Conservation (phyloP, 2,888 invertebrate genomes). For the Stenodema calcarata region DNA sequence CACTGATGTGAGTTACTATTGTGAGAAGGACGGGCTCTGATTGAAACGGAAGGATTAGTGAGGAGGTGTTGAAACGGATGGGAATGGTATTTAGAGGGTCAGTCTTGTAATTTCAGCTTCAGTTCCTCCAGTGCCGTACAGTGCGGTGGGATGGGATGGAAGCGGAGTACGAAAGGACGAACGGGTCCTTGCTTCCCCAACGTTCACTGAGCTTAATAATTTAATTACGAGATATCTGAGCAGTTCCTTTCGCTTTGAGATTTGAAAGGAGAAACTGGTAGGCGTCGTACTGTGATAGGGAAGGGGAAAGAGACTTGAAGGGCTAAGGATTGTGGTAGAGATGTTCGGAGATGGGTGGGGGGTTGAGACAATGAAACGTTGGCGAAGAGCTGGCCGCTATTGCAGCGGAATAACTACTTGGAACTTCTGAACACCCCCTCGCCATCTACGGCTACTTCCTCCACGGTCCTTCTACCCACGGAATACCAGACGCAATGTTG, state of each 20-base stretch:
- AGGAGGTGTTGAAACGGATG: neutral
- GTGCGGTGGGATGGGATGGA: neutral
- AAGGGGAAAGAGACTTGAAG: neutral
- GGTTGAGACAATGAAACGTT: slow-evolving; percentile 1
- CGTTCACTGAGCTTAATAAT: neutral
- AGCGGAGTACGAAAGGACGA: too few relatives aligned
- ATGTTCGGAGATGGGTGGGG: neutral
- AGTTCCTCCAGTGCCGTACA: neutral
- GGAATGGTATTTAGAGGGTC: neutral
- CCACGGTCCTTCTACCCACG: too few relatives aligned
- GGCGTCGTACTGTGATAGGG: neutral
- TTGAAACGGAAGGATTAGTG: neutral
- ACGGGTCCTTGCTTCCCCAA: neutral
- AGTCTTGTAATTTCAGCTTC: neutral
- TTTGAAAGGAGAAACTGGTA: neutral
- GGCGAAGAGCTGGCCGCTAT: neutral
- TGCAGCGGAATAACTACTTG: neutral
- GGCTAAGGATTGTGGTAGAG: neutral
- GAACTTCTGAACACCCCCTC: neutral
- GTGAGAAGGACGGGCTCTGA: neutral
- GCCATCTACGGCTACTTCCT: neutral
- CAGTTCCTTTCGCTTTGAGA: neutral
- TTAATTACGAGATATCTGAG: neutral
- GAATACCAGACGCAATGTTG: neutral
- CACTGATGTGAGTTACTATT: too few relatives aligned